Evolutionary conservation across 1,140 invertebrate genomes (phyloP), one percentile per base, ranked within the genome.

Genomic region (Holotrichia oblita): DNA sequence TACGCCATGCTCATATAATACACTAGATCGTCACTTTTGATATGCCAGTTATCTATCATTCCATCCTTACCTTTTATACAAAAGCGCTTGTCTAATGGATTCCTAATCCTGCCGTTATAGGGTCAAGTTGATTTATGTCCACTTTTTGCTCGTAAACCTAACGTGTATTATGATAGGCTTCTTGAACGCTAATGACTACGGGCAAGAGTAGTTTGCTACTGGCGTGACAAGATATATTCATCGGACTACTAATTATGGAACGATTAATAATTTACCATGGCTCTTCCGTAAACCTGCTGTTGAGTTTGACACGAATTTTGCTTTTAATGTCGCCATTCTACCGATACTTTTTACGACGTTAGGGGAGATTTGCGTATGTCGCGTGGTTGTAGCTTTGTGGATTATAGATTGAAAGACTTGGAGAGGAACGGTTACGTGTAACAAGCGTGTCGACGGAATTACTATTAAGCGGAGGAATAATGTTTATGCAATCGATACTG

Each of bases 201-300:
- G 48, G 48, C 48, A 55, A 17, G 6, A 4, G 27, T n/a, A n/a
- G 44, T 48, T 10, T 48, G 44, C 17, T 55, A 55, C 6, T 6
- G 48, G 6, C 48, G 14, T 17, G 14, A n/a, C 48, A 69, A 4
- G 20, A 69, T 20, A 69, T 69, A 24, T 69, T 69, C 61, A 22
- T 22, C 61, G 20, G 22, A 9, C 61, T 69, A 69, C 22, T 69
- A 69, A 69, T 69, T 69, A 69, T 6, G 61, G 9, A 22, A 55
- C 48, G 48, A 27, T 69, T 69, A 27, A 69, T 69, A 69, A 69
- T 27, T 69, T 22, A 12, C 22, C 17, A 69, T 17, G 22, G 27
- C 27, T 69, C 12, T 69, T 20, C 61, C 22, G 20, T 27, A 12
- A 34, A 7, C 61, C 61, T 12, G 6, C 22, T 69, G 24, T 69